Evolutionary conservation across 2,888 invertebrate species (phyloP).

Genomic region (Cybosia mesomella): DNA sequence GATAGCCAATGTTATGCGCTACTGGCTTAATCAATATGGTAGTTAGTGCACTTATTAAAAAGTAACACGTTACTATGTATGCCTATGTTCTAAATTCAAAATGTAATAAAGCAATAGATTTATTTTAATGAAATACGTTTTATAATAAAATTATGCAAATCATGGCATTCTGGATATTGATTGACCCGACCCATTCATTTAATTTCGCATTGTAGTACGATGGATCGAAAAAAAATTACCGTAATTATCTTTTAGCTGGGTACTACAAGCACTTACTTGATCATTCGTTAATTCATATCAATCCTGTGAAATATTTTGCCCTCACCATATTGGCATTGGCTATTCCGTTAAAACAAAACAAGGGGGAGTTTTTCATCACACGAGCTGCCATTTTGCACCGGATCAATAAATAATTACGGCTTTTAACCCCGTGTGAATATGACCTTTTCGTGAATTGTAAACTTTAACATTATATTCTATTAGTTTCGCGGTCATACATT

Average conservation of each 20-base stretch:
- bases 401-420: conserved; percentile 76
- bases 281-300: conserved; percentile 25
- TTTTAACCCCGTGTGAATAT: conserved; percentile 75
- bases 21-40: conserved; percentile 20
- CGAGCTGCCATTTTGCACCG: conserved; percentile 66
- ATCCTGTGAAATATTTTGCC: conserved; percentile 52
- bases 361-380: conserved; percentile 63
- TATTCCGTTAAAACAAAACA: conserved; percentile 65
- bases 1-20: conserved; percentile 51
- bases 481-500: background rate
- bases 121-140: no score
- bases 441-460: conserved; percentile 63
- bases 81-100: background rate
- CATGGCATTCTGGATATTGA: background rate
- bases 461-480: conserved; percentile 35
- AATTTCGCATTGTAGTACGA: background rate
- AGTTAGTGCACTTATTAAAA: conserved; percentile 7
- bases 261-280: background rate
- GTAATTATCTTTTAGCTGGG: background rate
- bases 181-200: background rate
- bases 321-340: conserved; percentile 46
- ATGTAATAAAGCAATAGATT: background rate
- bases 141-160: background rate
- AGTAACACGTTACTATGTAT: background rate
- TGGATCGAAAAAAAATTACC: background rate